A percentile compares a stretch with the other conserved stretches of the same genome.
Evolutionary conservation across 2,113 vertebrate species (phyloP).

Genomic region (Atractosteus spatula): DNA sequence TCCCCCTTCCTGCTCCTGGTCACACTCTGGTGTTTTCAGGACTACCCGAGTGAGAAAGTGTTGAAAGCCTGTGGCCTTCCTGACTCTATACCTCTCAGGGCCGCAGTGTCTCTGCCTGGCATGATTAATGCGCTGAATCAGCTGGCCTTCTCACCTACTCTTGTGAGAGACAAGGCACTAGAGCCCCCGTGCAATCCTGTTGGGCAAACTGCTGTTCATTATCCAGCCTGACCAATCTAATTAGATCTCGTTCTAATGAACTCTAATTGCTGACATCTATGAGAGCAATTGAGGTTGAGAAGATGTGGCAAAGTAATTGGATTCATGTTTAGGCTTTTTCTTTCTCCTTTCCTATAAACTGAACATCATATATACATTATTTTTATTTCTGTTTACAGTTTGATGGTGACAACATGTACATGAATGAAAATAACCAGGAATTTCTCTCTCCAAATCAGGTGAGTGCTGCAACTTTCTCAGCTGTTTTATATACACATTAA

Average conservation of each 20-base stretch:
- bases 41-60: constrained; percentile 23
- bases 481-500: neutral
- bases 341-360: constrained; percentile 24
- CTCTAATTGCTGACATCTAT: constrained; percentile 66
- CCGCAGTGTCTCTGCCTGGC: constrained; percentile 40
- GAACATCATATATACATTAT: constrained; percentile 29
- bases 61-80: constrained; percentile 30
- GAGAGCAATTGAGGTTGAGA: constrained; percentile 55
- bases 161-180: constrained; percentile 28
- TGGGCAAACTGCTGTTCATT: constrained; percentile 48
- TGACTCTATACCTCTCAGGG: neutral
- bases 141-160: constrained; percentile 31
- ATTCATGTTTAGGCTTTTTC: constrained; percentile 40
- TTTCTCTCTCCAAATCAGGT: constrained; percentile 94
- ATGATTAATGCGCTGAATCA: constrained; percentile 33
- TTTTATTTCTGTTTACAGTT: constrained; percentile 72
- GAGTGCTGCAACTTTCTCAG: constrained; percentile 40
- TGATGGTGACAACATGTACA: constrained; percentile 99
- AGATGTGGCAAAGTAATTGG: constrained; percentile 57
- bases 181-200: constrained; percentile 33
- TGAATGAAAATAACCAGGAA: constrained; percentile 95
- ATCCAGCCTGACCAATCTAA: constrained; percentile 59
- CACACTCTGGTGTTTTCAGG: constrained; percentile 16
- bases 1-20: constrained; percentile 24
- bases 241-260: constrained; percentile 66